Conservation (phyloP, 2,797 vertebrate genomes). For the Anguilla anguilla region DNA sequence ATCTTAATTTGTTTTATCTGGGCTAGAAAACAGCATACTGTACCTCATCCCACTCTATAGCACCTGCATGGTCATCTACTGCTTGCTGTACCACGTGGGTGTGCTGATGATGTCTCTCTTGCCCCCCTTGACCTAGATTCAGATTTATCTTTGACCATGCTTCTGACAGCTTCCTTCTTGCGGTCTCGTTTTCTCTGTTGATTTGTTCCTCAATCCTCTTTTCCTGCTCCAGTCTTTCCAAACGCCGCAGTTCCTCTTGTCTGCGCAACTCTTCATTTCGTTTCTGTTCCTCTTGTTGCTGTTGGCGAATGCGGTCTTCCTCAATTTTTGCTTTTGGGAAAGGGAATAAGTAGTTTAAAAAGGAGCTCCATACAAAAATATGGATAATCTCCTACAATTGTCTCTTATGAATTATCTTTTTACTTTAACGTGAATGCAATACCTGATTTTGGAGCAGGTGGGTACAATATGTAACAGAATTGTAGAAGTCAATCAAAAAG, state of each 20-base stretch:
- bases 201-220: constrained; percentile 37
- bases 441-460: too few species aligned
- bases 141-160: constrained; percentile 27
- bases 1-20: background rate
- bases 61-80: constrained; percentile 41
- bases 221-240: constrained; percentile 36
- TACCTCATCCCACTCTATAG: constrained; percentile 38
- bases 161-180: constrained; percentile 32
- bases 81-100: constrained; percentile 36
- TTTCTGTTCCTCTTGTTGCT: constrained; percentile 15
- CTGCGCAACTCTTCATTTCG: background rate
- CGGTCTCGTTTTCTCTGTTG: constrained; percentile 35
- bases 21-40: background rate
- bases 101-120: constrained; percentile 24
- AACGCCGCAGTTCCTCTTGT: background rate
- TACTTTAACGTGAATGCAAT: too few species aligned
- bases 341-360: too few species aligned
- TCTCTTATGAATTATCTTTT: too few species aligned
- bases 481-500: too few species aligned
- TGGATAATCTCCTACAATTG: too few species aligned
- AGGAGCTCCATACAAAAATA: too few species aligned
- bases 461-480: too few species aligned
- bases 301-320: constrained; percentile 12
- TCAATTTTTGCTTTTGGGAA: constrained; percentile 35
- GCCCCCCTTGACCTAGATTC: constrained; percentile 36